These are phyloP conservation scores for Phortica okadai DNA, from an alignment of 2,888 invertebrate species.

Conservation along the genomic window DNA sequence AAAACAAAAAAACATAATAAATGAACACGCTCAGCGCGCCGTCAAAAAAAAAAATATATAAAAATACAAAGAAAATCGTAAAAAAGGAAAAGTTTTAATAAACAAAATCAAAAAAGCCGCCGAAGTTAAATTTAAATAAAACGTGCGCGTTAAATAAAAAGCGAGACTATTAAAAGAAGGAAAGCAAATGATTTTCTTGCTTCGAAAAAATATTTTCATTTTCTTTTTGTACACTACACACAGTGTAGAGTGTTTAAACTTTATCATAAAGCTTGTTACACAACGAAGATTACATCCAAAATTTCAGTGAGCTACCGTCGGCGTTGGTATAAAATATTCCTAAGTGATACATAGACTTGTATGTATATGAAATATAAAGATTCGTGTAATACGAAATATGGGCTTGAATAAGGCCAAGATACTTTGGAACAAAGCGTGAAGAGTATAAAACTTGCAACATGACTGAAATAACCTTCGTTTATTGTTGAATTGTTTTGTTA, in stretches of 20 bases:
- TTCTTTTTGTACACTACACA: neutral
- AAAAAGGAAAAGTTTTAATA: neutral
- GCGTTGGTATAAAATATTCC: too few relatives aligned
- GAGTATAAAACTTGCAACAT: neutral
- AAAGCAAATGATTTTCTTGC: neutral
- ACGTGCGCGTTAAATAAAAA: neutral
- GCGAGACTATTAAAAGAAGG: neutral
- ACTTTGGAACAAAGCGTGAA: too few relatives aligned
- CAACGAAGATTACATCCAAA: too few relatives aligned
- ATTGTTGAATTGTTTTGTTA: neutral
- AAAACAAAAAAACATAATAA: constrained; percentile 3
- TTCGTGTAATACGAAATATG: too few relatives aligned
- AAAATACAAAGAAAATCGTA: neutral
- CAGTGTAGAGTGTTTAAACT: too few relatives aligned
- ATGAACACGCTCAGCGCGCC: constrained; percentile 7
- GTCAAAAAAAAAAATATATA: neutral
- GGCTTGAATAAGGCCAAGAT: too few relatives aligned
- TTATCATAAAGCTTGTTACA: too few relatives aligned
- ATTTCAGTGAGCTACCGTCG: too few relatives aligned
- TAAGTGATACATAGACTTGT: too few relatives aligned
- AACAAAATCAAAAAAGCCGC: neutral
- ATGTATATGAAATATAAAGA: too few relatives aligned
- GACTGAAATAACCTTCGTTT: neutral
- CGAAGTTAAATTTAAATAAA: neutral
- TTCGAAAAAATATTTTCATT: neutral